Base-by-base conservation (phyloP, 2,888 invertebrate species). In the Leptura quadrifasciata region DNA sequence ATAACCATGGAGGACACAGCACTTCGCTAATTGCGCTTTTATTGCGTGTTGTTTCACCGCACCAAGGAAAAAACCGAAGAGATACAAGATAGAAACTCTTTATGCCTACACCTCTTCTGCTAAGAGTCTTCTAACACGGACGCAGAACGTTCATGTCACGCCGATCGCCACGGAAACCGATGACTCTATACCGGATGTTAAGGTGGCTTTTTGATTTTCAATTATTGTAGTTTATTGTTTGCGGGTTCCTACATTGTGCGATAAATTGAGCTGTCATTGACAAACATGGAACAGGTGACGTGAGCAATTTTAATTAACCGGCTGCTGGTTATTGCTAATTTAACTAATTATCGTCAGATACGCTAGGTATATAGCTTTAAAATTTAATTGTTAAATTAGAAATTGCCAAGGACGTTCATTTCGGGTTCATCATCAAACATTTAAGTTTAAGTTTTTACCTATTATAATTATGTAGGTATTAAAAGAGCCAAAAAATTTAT, bases 1-100 rank as follows among this genome's bases (percentile, higher is more conserved):
- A 88, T 88, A 88, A 88, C 85, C 88, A 86, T 87, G 86, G 87
- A 87, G 87, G 88, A 87, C 88, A 87, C 86, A 87, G 85, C 84
- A 87, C 86, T 86, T 85, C 85, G 84, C 88, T 87, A 88, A 87
- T 88, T 88, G 87, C 84, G 82, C 85, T 86, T 86, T 87, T 87
- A 87, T 87, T 85, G 85, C 87, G 85, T 86, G 86, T 80, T 80
- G 82, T 77, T 64, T 74, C 65, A 65, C 65, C 52, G 58, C 73
- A 47, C 52, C 35, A 55, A 70, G 64, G 75, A 70, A 75, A 75
- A 70, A 71, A 61, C 71, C 71, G 61, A 61, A 20, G 71, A 60
- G 71, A 71, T 71, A 71, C 71, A 71, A 71, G 71, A 71, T 71
- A 71, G 71, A 71, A 71, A 71, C 71, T 70, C 60, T 71, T 61